phyloP scores from a whole-genome alignment of 37 sponge, comb jelly and placozoan genomes.

The Spongia lamella region DNA sequence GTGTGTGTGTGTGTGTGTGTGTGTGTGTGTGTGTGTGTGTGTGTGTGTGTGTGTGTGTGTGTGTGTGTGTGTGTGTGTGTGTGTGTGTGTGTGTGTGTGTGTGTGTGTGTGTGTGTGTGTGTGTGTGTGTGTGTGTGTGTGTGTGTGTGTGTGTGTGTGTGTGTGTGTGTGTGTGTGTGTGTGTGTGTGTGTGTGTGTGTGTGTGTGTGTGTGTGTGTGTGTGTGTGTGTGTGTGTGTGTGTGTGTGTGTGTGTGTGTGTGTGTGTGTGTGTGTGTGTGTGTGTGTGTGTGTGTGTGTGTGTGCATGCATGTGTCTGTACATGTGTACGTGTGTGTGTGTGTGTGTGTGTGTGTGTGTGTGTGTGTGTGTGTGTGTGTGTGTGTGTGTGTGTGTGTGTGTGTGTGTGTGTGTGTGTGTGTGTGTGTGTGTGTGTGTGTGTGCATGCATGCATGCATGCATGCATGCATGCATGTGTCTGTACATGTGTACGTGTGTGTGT shows the following conservation, averaged over 20 bases:
- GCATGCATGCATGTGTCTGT: too few species aligned
- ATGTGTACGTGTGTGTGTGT: conserved; percentile 12
- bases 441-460: neutral
- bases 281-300: conserved; percentile 13
- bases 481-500: too few species aligned
- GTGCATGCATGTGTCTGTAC: neutral
- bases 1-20: too few species aligned
- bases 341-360: conserved; percentile 7
- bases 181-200: conserved; percentile 43
- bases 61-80: neutral
- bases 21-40: too few species aligned
- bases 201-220: conserved; percentile 47
- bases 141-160: conserved; percentile 44
- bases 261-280: conserved; percentile 11
- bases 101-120: neutral
- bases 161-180: conserved; percentile 46
- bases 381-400: too few species aligned
- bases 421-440: neutral
- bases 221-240: conserved; percentile 38
- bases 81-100: neutral
- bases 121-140: conserved; percentile 2
- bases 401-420: too few species aligned
- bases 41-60: too few species aligned
- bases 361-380: neutral
- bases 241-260: conserved; percentile 26